These are phyloP conservation scores for Rhizomys pruinosus DNA, from an alignment of 2,113 vertebrate genomes.

Conservation along the genomic window DNA sequence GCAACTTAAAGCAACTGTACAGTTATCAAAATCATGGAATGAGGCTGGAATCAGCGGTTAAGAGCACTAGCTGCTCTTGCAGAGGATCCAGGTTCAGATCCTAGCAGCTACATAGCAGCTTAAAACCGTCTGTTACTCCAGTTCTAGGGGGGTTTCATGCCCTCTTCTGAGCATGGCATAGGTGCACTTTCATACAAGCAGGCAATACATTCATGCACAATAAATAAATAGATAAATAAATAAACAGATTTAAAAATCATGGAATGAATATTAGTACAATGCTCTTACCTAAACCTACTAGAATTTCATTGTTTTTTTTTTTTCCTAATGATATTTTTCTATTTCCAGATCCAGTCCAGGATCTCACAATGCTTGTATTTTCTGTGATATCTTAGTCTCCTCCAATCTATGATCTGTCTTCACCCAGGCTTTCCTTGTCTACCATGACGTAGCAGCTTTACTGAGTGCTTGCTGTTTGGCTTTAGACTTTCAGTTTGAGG, in stretches of 20 bases:
- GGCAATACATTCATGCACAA: too few species aligned
- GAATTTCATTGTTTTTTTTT: neutral
- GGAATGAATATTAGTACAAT: neutral
- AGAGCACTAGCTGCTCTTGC: too few species aligned
- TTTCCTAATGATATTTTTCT: neutral
- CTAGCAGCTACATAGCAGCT: too few species aligned
- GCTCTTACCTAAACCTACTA: neutral
- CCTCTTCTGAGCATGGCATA: too few species aligned
- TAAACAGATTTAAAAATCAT: too few species aligned
- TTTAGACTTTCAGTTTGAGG: neutral
- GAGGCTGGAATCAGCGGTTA: too few species aligned
- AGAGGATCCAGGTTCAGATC: too few species aligned
- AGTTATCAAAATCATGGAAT: constrained; percentile 26
- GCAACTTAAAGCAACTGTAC: neutral
- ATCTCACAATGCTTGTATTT: neutral
- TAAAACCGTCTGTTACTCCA: too few species aligned
- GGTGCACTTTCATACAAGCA: too few species aligned
- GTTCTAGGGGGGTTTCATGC: too few species aligned
- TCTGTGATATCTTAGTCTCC: neutral
- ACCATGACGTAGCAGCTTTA: neutral
- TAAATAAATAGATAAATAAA: too few species aligned
- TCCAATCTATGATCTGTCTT: neutral
- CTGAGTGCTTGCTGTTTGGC: neutral
- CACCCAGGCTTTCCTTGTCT: neutral
- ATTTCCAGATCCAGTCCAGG: neutral